Evolutionary conservation across 2,113 vertebrate species (phyloP), one percentile per base, ranked within the genome.

Genomic region (Neogale vison): DNA sequence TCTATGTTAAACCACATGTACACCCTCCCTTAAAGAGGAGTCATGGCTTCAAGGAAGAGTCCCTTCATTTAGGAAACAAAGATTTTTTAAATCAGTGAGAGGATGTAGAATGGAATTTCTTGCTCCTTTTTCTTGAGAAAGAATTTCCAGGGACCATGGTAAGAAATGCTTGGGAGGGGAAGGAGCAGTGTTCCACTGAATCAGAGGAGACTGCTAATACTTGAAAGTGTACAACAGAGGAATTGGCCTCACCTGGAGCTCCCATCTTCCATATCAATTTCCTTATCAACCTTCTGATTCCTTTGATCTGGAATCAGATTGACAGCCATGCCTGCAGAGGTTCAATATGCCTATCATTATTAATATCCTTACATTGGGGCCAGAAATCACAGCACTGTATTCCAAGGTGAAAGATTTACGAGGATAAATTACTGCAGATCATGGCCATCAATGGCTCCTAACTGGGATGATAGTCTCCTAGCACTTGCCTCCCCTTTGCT

Each of bases 41-140:
- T 94, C 65, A 21, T 65, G 50, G 39, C 34, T 45, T 90, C 26
- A 86, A 34, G 12, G 34, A 55, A 93, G 84, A 89, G 2, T 23
- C 61, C 23, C 50, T 94, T 84, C 14, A 69, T 92, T 92, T 90
- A 91, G 36, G 6, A 95, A 96, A 94, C 79, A 71, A 61, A 90
- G 50, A 4, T 63, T 20, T 52, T 85, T 63, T 55, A 20, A 96
- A 42, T 52, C 80, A 92, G 14, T 21, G 10, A 79, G 24, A 96
- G 7, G 50, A 34, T 52, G 0, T 55, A 65, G 20, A 15, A 89
- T 93, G 36, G 8, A 26, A 93, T 93, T 94, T 24, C 59, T 69
- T 71, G 1, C 69, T 90, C n/a, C 1, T 69, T 92, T 96, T 92
- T 47, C 59, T 90, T 69, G 9, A 92, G 13, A 71, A 31, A 65